Evolutionary conservation across 2,888 invertebrate species (phyloP).

Genomic region (Leucophenga maculata): DNA sequence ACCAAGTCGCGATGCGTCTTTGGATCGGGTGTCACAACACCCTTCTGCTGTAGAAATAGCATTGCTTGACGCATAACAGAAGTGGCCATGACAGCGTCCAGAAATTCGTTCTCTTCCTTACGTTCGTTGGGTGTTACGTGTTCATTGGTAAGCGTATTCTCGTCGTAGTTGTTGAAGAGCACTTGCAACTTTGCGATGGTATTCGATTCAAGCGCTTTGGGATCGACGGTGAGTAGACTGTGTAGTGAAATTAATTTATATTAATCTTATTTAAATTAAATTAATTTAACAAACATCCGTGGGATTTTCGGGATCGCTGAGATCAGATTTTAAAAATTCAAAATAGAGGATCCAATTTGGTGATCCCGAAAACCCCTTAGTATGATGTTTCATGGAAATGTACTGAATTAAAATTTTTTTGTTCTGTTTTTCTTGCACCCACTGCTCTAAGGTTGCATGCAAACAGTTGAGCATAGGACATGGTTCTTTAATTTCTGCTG

Average conservation of each 20-base stretch:
- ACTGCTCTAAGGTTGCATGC: too few relatives aligned
- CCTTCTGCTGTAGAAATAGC: conserved; percentile 75
- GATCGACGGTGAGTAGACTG: conserved; percentile 80
- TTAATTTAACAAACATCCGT: too few relatives aligned
- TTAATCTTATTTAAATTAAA: too few relatives aligned
- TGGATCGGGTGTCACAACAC: conserved; percentile 77
- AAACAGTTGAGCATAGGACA: too few relatives aligned
- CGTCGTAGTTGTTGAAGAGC: conserved; percentile 89
- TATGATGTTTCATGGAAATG: too few relatives aligned
- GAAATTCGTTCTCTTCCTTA: conserved; percentile 84
- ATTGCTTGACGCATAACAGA: conserved; percentile 80
- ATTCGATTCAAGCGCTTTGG: conserved; percentile 74
- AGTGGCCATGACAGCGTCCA: conserved; percentile 84
- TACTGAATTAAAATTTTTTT: too few relatives aligned
- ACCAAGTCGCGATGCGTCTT: conserved; percentile 82
- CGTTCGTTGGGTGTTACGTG: conserved; percentile 82
- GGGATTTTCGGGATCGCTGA: too few relatives aligned
- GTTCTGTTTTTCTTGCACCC: too few relatives aligned
- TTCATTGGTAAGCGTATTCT: conserved; percentile 82
- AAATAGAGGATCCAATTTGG: too few relatives aligned
- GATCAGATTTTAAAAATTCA: too few relatives aligned
- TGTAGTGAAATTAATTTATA: conserved; percentile 41
- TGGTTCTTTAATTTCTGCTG: too few relatives aligned
- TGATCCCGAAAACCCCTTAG: too few relatives aligned
- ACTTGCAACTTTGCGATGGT: conserved; percentile 83